phyloP scores from a whole-genome alignment of 2,888 invertebrate species.

The Apamea anceps region DNA sequence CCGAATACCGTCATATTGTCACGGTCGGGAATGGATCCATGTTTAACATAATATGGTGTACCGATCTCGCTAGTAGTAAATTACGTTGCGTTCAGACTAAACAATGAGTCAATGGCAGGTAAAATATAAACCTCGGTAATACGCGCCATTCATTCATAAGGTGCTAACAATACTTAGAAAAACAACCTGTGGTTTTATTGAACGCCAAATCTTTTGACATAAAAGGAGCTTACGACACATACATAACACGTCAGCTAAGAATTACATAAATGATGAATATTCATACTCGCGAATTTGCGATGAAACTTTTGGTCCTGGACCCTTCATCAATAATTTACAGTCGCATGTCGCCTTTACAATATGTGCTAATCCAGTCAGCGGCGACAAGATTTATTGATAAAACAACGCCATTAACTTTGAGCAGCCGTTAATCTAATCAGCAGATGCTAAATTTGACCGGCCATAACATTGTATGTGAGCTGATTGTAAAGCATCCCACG shows the following conservation, averaged over 20 bases:
- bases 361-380: slow-evolving; percentile 30
- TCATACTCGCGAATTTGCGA: slow-evolving; percentile 10
- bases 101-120: slow-evolving; percentile 70
- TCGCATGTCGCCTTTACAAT: slow-evolving; percentile 23
- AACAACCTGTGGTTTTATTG: slow-evolving; percentile 45
- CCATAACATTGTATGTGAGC: slow-evolving; percentile 57
- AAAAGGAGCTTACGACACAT: slow-evolving; percentile 38
- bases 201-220: slow-evolving; percentile 35
- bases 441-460: slow-evolving; percentile 63
- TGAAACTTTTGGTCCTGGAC: slow-evolving; percentile 27
- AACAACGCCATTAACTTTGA: slow-evolving; percentile 38
- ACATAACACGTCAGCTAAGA: slow-evolving; percentile 15
- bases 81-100: slow-evolving; percentile 64
- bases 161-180: slow-evolving; percentile 60
- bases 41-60: slow-evolving; percentile 19
- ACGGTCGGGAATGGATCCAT: slow-evolving; percentile 8
- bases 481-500: slow-evolving; percentile 67
- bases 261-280: slow-evolving; percentile 29
- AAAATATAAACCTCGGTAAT: slow-evolving; percentile 62
- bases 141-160: slow-evolving; percentile 62
- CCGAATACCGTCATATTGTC: background rate
- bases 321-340: slow-evolving; percentile 21
- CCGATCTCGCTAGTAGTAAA: slow-evolving; percentile 50
- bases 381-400: slow-evolving; percentile 50
- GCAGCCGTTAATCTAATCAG: slow-evolving; percentile 57